Percentiles rank a stretch among this genome's conserved stretches.
phyloP scores from a whole-genome alignment of 2,113 vertebrate genomes.

The Pandion haliaetus region DNA sequence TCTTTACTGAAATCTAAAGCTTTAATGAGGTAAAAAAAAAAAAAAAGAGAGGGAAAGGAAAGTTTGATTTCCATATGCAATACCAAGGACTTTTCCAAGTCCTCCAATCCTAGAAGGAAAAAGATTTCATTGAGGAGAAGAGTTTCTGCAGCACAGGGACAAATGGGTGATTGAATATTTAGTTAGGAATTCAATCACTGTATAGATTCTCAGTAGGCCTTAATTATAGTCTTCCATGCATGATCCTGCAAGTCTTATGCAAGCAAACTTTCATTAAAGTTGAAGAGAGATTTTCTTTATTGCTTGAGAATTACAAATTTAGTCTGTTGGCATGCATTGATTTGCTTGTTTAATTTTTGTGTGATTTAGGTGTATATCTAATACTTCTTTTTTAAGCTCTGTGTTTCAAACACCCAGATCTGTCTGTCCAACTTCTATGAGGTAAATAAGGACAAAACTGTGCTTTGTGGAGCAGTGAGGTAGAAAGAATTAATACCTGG shows the following conservation, averaged over 20 bases:
- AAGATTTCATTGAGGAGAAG: background rate
- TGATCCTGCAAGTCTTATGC: background rate
- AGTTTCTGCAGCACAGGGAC: background rate
- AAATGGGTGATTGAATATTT: background rate
- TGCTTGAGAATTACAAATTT: background rate
- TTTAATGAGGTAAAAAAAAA: background rate
- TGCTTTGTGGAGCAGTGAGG: background rate
- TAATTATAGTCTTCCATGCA: background rate
- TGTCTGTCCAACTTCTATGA: background rate
- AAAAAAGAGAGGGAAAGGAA: background rate
- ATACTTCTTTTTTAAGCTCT: background rate
- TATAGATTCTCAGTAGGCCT: background rate
- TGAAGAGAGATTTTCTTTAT: background rate
- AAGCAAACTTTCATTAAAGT: slow-evolving; percentile 1
- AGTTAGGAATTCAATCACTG: background rate
- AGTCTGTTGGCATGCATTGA: background rate
- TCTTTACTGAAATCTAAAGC: background rate
- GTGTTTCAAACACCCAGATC: background rate
- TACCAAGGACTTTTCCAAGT: background rate
- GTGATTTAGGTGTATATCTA: background rate
- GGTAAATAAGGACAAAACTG: background rate
- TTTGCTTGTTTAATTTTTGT: background rate
- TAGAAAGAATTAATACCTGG: background rate
- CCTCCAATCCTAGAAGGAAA: background rate
- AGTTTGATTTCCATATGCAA: background rate